Base-by-base conservation (phyloP, 2,797 vertebrate species). In the Channallabes apus region DNA sequence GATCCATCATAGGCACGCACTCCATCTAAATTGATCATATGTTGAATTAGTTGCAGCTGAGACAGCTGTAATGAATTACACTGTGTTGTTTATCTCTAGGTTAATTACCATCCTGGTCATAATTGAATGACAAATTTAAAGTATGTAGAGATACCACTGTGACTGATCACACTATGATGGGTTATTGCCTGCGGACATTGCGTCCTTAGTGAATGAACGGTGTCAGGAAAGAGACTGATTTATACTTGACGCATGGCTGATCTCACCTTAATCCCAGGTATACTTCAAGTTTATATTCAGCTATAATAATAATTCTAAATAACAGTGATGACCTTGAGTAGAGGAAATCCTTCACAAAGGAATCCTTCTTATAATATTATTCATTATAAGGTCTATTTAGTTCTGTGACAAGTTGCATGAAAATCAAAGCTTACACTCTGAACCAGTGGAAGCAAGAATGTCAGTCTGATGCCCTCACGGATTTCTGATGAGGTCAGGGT, bases 121-220 rank as follows among this genome's bases (percentile, higher is more conserved):
- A 89, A 89, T 85, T 87, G 82, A 85, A 84, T 87, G 86, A 89
- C 87, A 80, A 87, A 87, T 84, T 75, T 78, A 65, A 81, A 84
- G 82, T 61, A 84, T 87, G 85, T 84, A 82, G 68, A 80, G 69
- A 68, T 68, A 86, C 84, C 84, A 76, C 61, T 81, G 80, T 87
- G 88, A 87, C 77, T 80, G 67, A 80, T 80, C 58, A 73, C 68
- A 69, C 68, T 62, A 35, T 59, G 38, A 54, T 64, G 79, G n/a
- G 76, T 41, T 62, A 72, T 62, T 68, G 76, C 51, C 24, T 41
- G 54, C 32, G 11, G 75, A 62, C 29, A 18, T 41, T 22, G 64
- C 46, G 51, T 58, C 75, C 83, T 84, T 24, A 67, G 14, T 67
- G 68, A 71, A 85, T 22, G 38, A 61, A 61, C 14, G 18, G 54